Evolutionary conservation across 2,113 vertebrate species (phyloP), one percentile per base, ranked within the genome.

Genomic region (Mormyrus iriodes): DNA sequence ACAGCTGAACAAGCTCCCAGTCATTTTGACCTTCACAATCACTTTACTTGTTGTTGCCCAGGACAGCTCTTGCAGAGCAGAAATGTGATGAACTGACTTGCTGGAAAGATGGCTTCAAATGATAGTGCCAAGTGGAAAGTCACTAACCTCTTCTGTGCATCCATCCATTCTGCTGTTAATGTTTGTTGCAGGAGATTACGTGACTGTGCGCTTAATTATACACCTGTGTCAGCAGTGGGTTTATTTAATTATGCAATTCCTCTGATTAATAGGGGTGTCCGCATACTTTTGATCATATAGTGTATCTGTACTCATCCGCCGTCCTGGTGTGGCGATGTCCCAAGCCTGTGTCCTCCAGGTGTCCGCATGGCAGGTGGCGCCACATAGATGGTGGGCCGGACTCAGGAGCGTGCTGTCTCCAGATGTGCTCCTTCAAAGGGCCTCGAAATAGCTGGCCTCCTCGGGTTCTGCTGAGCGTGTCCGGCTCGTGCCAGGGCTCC

Each of bases 351-450:
- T 79, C 73, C 73, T 79, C 35, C 35, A 79, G 73, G 73, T 79
- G 73, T 79, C 19, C 13, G 31, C 15, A 6, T 79, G 1, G 35
- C 73, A 79, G 73, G 73, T 79, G 35, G 12, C 69, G n/a, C 61
- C n/a, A 9, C n/a, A 13, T 13, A 27, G 61, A 27, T 65, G 61
- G 61, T 31, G 61, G 27, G 61, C 61, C 10, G 61, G 10, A 12
- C 61, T 53, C 85, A 31, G 49, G 51, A 24, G 85, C 12, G 13
- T 39, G 27, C 24, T 13, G 15, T 21, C 13, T 86, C 51, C 85
- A 86, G 85, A 86, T 86, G 85, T 55, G 85, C 31, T 86, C 27
- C 51, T 86, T 86, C 85, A 86, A 86, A 86, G 85, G 49, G 27
- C 27, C 48, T 51, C 27, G 6, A 39, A 42, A 86, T 42, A 86